A percentile compares a stretch with the other conserved stretches of the same genome.
Evolutionary conservation across 2,888 invertebrate species (phyloP).

Genomic region (Dynastes hyllus): DNA sequence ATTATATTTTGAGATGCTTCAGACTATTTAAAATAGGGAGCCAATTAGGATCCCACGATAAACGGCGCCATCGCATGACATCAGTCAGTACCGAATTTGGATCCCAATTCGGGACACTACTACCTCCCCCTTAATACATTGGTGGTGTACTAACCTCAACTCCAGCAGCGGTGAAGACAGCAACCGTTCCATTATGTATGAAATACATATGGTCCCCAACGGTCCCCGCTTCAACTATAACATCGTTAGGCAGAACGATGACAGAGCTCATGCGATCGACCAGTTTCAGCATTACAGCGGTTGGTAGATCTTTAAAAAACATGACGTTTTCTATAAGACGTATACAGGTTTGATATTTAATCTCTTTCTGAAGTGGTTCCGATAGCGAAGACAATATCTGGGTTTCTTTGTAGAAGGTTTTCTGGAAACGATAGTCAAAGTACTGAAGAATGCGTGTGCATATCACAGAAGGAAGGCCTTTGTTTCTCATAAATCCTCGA

Average conservation of each 20-base stretch:
- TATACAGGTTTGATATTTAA: slow-evolving; percentile 66
- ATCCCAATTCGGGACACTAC: too few species aligned
- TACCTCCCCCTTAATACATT: too few species aligned
- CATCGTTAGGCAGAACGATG: slow-evolving; percentile 68
- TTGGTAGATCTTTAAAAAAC: slow-evolving; percentile 67
- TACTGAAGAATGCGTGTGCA: slow-evolving; percentile 67
- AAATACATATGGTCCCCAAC: slow-evolving; percentile 68
- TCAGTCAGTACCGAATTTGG: too few species aligned
- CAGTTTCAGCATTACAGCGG: slow-evolving; percentile 62
- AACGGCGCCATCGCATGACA: too few species aligned
- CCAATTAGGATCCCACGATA: too few species aligned
- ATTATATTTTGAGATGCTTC: too few species aligned
- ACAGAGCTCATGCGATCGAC: slow-evolving; percentile 63
- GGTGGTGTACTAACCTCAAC: slow-evolving; percentile 64
- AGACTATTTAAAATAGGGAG: too few species aligned
- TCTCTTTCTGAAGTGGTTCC: slow-evolving; percentile 67
- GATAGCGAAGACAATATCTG: slow-evolving; percentile 68
- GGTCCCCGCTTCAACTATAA: slow-evolving; percentile 67
- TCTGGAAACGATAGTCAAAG: slow-evolving; percentile 69
- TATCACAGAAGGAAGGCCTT: slow-evolving; percentile 67
- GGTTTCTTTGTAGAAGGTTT: slow-evolving; percentile 67
- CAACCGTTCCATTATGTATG: slow-evolving; percentile 69
- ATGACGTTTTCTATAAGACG: slow-evolving; percentile 66
- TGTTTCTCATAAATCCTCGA: slow-evolving; percentile 69
- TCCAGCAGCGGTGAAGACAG: slow-evolving; percentile 67